These are phyloP conservation scores for Hylaeus volcanicus DNA, from an alignment of 1,140 invertebrate genomes.

Conservation along the genomic window DNA sequence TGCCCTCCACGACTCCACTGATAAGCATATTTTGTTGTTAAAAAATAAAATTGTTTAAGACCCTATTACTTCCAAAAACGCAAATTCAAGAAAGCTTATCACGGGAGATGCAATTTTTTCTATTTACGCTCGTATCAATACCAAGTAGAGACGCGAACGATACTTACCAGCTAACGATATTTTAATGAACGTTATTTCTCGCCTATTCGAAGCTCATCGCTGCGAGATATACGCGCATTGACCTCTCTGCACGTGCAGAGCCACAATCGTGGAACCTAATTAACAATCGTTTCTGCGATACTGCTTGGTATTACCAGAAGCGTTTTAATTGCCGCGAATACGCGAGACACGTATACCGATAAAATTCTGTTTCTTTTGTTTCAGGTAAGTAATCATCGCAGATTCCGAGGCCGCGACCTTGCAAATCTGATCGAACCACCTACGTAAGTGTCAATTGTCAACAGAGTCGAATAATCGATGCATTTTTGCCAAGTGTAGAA, in stretches of 20 bases:
- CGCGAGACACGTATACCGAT: conserved; percentile 2
- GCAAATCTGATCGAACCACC: background rate
- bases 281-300: conserved; percentile 2
- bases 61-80: too few species aligned
- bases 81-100: too few species aligned
- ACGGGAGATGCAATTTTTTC: too few species aligned
- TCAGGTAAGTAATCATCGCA: conserved; percentile 47
- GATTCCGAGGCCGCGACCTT: background rate
- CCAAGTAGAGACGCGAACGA: too few species aligned
- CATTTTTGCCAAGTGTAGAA: background rate
- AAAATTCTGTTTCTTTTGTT: conserved; percentile 32
- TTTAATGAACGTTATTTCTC: too few species aligned
- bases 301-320: background rate
- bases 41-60: too few species aligned
- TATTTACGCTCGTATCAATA: too few species aligned
- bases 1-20: too few species aligned
- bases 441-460: conserved; percentile 39
- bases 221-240: background rate
- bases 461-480: too few species aligned
- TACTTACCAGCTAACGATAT: too few species aligned
- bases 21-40: too few species aligned
- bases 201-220: too few species aligned
- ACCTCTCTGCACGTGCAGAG: background rate
- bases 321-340: background rate
- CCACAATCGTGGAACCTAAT: background rate